phyloP scores from a whole-genome alignment of 2,797 vertebrate genomes.

The Amblyopsis hoosieri region DNA sequence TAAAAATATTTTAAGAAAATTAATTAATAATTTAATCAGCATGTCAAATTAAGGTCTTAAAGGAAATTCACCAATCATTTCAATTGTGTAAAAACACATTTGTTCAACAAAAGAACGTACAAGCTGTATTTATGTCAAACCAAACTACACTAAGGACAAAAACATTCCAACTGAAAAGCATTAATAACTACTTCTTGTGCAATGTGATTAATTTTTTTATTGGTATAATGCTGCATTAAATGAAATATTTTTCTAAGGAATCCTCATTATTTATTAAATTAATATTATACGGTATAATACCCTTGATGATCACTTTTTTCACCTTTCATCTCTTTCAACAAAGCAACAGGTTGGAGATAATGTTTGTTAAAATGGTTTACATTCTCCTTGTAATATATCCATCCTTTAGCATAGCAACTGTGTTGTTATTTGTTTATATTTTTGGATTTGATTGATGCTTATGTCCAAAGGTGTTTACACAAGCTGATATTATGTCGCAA shows the following conservation, averaged over 20 bases:
- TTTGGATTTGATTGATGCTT: slow-evolving; percentile 55
- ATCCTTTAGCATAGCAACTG: slow-evolving; percentile 51
- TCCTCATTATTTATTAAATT: slow-evolving; percentile 67
- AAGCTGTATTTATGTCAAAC: too few relatives aligned
- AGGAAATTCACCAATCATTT: too few relatives aligned
- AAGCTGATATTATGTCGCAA: slow-evolving; percentile 64
- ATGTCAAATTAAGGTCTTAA: too few relatives aligned
- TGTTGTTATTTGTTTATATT: slow-evolving; percentile 57
- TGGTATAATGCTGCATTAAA: slow-evolving; percentile 75
- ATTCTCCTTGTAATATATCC: slow-evolving; percentile 64
- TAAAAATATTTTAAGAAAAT: neutral
- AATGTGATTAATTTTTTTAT: slow-evolving; percentile 73
- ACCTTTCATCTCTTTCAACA: slow-evolving; percentile 57
- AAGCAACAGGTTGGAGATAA: slow-evolving; percentile 38
- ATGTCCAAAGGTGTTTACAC: slow-evolving; percentile 73
- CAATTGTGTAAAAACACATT: too few relatives aligned
- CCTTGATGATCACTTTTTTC: slow-evolving; percentile 19
- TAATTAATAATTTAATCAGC: too few relatives aligned
- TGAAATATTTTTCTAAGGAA: slow-evolving; percentile 83
- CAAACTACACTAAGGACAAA: too few relatives aligned
- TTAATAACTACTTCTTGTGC: slow-evolving; percentile 33
- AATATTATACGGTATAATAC: slow-evolving; percentile 28
- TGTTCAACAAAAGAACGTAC: too few relatives aligned
- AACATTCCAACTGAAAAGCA: slow-evolving; percentile 11
- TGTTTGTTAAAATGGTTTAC: slow-evolving; percentile 46